Percentiles rank a stretch among this genome's conserved stretches.
Evolutionary conservation across 2,113 vertebrate genomes (phyloP).

Genomic region (Cranoglanis bouderius): DNA sequence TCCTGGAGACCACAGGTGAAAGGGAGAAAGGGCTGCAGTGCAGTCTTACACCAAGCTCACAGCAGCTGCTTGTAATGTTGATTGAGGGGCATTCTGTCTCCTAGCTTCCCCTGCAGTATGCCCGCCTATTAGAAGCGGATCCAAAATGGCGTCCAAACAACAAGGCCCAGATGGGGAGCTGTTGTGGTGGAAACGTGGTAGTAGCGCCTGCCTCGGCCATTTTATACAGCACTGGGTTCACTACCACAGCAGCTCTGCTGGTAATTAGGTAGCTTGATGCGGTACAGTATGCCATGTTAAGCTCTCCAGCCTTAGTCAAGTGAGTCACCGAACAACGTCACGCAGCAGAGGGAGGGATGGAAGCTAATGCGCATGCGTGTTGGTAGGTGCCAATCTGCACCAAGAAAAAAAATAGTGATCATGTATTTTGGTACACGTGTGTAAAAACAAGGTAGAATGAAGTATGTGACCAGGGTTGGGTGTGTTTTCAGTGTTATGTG

Average conservation of each 20-base stretch:
- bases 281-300: conserved; percentile 47
- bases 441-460: conserved; percentile 10
- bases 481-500: background rate
- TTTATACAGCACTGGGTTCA: background rate
- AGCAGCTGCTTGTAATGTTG: conserved; percentile 32
- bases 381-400: conserved; percentile 40
- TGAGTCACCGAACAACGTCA: conserved; percentile 54
- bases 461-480: background rate
- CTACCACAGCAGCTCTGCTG: conserved; percentile 30
- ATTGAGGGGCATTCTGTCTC: conserved; percentile 31
- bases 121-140: conserved; percentile 29
- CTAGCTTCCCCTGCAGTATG: conserved; percentile 35
- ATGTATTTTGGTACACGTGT: conserved; percentile 24
- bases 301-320: conserved; percentile 57
- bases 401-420: conserved; percentile 27
- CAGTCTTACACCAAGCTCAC: background rate
- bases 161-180: conserved; percentile 50
- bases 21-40: background rate
- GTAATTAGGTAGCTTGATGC: conserved; percentile 54
- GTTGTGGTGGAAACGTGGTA: conserved; percentile 22
- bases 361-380: conserved; percentile 42
- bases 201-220: conserved; percentile 29
- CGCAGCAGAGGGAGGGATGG: conserved; percentile 45
- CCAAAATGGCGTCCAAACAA: conserved; percentile 51
- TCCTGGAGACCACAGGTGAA: conserved; percentile 38